Conservation (phyloP, 2,797 vertebrate genomes). For the Ambastaia sidthimunki region DNA sequence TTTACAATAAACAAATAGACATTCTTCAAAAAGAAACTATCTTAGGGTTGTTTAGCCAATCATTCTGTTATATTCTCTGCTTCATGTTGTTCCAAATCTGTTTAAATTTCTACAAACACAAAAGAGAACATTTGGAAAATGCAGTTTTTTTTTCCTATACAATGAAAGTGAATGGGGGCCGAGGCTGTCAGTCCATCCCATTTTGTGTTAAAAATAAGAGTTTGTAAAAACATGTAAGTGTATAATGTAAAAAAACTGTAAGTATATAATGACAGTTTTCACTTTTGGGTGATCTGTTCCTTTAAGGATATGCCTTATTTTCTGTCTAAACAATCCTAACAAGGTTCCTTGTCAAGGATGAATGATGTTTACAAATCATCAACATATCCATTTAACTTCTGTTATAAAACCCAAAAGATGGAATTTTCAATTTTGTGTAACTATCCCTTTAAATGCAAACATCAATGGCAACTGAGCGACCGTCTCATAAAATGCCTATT, state of each 20-base stretch:
- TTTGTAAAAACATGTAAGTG: too few species aligned
- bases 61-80: background rate
- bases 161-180: too few species aligned
- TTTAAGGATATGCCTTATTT: too few species aligned
- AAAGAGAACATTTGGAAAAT: too few species aligned
- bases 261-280: too few species aligned
- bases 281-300: too few species aligned
- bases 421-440: background rate
- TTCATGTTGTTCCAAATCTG: background rate
- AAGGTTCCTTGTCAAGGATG: background rate
- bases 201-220: too few species aligned
- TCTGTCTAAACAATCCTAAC: too few species aligned
- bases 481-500: slow-evolving; percentile 39
- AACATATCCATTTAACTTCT: background rate
- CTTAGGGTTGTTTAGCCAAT: background rate
- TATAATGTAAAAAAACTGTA: too few species aligned
- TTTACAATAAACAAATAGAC: too few species aligned
- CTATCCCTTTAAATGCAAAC: slow-evolving; percentile 11
- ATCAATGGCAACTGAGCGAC: slow-evolving; percentile 24
- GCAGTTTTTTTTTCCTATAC: too few species aligned
- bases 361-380: background rate
- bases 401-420: background rate
- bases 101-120: background rate
- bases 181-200: too few species aligned
- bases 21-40: background rate